A percentile compares a stretch with the other conserved stretches of the same genome.
These are phyloP conservation scores for Argynnis bischoffii DNA, from an alignment of 2,888 invertebrate genomes.

Conservation along the genomic window DNA sequence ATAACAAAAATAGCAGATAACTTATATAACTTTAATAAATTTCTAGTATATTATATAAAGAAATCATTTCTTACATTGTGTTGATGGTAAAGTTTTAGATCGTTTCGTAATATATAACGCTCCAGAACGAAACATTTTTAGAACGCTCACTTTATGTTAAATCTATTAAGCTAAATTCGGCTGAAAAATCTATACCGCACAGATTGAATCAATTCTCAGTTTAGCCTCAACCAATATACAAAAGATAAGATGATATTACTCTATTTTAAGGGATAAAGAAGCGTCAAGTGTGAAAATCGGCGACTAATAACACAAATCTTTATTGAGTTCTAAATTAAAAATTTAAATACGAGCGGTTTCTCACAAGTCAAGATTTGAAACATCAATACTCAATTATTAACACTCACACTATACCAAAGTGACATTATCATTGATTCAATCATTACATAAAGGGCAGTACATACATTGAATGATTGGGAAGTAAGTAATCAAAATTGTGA, in stretches of 20 bases:
- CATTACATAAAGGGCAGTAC: too few species aligned
- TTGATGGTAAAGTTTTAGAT: conserved; percentile 11
- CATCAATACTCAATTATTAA: neutral
- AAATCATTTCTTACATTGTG: conserved; percentile 20
- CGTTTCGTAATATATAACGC: conserved; percentile 17
- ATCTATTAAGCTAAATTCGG: neutral
- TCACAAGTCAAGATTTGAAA: conserved; percentile 1
- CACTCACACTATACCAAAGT: too few species aligned
- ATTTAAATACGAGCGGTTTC: conserved; percentile 12
- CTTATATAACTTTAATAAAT: neutral
- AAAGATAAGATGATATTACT: conserved; percentile 9
- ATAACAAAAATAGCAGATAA: too few species aligned
- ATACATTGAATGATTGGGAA: too few species aligned
- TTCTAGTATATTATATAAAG: neutral
- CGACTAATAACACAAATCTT: neutral
- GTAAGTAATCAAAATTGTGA: too few species aligned
- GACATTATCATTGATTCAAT: too few species aligned
- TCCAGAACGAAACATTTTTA: conserved; percentile 30
- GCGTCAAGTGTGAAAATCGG: neutral
- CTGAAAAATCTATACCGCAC: conserved; percentile 19
- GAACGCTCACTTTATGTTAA: neutral
- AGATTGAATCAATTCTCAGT: conserved; percentile 10
- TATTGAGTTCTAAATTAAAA: neutral
- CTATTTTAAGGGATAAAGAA: neutral
- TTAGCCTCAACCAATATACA: conserved; percentile 1